Base-by-base conservation (phyloP, 2,797 vertebrate genomes). In the Podarcis lilfordi region DNA sequence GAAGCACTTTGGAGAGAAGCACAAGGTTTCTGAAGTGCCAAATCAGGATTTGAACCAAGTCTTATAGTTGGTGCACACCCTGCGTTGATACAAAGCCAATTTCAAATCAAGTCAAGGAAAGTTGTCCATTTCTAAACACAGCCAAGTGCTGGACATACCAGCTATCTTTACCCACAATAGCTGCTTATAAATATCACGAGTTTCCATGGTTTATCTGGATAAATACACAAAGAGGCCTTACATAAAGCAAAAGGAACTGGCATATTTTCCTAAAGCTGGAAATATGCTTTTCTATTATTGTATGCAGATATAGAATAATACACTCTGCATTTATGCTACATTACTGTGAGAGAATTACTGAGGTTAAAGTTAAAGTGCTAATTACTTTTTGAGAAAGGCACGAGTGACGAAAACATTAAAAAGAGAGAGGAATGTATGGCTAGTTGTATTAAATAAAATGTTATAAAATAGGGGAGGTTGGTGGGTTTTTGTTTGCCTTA, bases 271-370 rank as follows among this genome's bases (percentile, higher is more conserved):
- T 72, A 94, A 91, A 89, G 84, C 91, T 35, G 93, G 64, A 64
- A 95, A 96, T 94, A 90, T 74, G 86, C 90, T 64, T 95, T 95
- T 50, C 78, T 94, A 7, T 83, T 85, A 90, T 32, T 72, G 45
- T 0, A 7, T 10, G 89, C 71, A 2, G 77, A 91, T 25, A 88
- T 4, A 82, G 5, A 90, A 91, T 90, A 90, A 94, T 89, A 92
- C 85, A 55, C 82, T 92, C 69, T 92, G 37, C 50, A 55, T 86
- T 32, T 87, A 80, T 29, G 77, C 92, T 93, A 85, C 90, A 15
- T 59, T 94, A 85, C 21, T 72, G 35, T 88, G 85, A 89, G 27
- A 91, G 37, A 93, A 87, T 84, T 93, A 19, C 87, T 43, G 64
- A 91, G 74, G n/a, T 92, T 90, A 88, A 79, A 81, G 82, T 71